phyloP scores from a whole-genome alignment of 2,113 vertebrate genomes.

The Sorex fumeus region DNA sequence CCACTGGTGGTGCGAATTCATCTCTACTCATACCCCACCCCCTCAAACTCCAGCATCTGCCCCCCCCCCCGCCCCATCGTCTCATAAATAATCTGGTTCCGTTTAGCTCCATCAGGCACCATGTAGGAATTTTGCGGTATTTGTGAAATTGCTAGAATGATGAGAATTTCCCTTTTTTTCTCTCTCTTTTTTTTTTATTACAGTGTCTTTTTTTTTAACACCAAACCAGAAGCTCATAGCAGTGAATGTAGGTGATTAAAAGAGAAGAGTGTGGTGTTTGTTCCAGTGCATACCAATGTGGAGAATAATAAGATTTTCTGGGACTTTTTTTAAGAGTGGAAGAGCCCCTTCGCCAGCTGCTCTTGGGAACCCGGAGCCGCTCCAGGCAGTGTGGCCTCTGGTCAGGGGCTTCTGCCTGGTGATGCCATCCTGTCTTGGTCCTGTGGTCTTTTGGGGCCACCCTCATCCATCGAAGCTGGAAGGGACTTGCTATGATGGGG shows the following conservation, averaged over 20 bases:
- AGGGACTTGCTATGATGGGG: no score
- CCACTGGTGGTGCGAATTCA: rapidly evolving
- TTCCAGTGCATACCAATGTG: not conserved
- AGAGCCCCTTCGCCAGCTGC: no score
- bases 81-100: not conserved
- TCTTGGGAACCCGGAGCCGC: no score
- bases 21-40: not conserved
- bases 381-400: no score
- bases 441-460: no score
- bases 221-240: slow-evolving; percentile 5
- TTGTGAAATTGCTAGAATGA: slow-evolving; percentile 29
- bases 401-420: no score
- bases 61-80: not conserved
- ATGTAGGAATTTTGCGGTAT: not conserved
- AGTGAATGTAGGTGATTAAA: not conserved
- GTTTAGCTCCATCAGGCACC: not conserved
- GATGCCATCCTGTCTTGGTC: no score
- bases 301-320: slow-evolving; percentile 3
- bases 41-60: not conserved
- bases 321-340: not conserved
- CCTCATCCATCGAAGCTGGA: no score
- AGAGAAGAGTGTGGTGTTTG: not conserved
- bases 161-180: not conserved
- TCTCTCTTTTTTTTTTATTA: slow-evolving; percentile 29
- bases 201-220: not conserved